Conservation (phyloP, 2,797 vertebrate genomes). For the Melanogrammus aeglefinus region DNA sequence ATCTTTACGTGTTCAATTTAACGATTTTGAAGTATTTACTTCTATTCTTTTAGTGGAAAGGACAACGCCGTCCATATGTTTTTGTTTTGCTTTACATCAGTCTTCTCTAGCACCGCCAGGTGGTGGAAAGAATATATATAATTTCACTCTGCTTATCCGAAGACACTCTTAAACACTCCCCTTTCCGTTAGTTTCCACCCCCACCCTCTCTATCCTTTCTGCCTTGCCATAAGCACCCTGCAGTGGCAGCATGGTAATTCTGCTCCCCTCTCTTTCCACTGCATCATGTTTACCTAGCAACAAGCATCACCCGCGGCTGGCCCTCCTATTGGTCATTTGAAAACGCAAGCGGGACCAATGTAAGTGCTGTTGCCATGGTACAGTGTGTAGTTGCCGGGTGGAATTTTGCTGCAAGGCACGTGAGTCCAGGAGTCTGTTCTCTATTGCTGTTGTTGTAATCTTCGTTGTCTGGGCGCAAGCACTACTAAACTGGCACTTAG, state of each 20-base stretch:
- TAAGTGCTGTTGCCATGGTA: conserved; percentile 92
- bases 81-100: neutral
- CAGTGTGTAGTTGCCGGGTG: conserved; percentile 84
- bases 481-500: conserved; percentile 69
- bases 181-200: conserved; percentile 28
- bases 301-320: conserved; percentile 88
- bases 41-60: neutral
- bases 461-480: conserved; percentile 71
- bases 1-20: neutral
- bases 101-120: conserved; percentile 5
- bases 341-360: conserved; percentile 83
- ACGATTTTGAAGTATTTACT: neutral
- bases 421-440: conserved; percentile 79
- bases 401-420: conserved; percentile 87
- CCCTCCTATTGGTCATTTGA: conserved; percentile 85
- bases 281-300: conserved; percentile 91
- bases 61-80: neutral
- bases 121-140: neutral
- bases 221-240: conserved; percentile 68
- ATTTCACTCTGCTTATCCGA: neutral
- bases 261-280: conserved; percentile 84
- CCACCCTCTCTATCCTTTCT: conserved; percentile 28
- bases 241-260: conserved; percentile 81
- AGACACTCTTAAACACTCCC: conserved; percentile 46
- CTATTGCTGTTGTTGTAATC: conserved; percentile 72